Conservation (phyloP, 2,113 vertebrate genomes). For the Ochotona curzoniae region DNA sequence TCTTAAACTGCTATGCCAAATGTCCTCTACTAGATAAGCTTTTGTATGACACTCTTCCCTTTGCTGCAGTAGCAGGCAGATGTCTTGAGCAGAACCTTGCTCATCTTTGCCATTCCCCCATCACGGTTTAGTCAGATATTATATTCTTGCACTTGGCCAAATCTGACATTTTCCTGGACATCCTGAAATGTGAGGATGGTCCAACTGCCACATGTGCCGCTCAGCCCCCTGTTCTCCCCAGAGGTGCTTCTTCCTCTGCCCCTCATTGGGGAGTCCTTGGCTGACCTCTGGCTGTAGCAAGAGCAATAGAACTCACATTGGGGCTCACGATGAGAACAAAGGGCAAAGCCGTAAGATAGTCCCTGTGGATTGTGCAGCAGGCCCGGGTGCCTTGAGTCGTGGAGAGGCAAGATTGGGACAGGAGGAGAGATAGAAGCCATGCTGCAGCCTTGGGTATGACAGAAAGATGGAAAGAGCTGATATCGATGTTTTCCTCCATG, state of each 20-base stretch:
- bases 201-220: neutral
- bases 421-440: neutral
- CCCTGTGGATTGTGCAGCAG: accelerated
- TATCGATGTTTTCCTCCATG: neutral
- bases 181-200: neutral
- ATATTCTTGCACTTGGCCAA: neutral
- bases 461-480: neutral
- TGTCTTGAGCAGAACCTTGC: neutral
- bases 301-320: neutral
- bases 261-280: neutral
- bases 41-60: neutral
- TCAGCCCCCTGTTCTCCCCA: neutral
- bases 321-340: neutral
- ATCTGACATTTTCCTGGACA: neutral
- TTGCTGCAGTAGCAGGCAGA: neutral
- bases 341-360: too few relatives aligned
- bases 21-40: neutral
- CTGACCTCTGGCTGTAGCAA: neutral
- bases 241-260: accelerated
- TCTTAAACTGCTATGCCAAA: too few relatives aligned
- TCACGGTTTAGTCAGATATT: neutral
- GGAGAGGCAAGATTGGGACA: neutral
- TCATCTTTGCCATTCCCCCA: neutral
- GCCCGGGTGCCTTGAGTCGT: neutral
- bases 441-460: neutral